Percentiles rank a stretch among this genome's conserved stretches.
Conservation (phyloP, 2,888 invertebrate species). For the Lithodes maja region DNA sequence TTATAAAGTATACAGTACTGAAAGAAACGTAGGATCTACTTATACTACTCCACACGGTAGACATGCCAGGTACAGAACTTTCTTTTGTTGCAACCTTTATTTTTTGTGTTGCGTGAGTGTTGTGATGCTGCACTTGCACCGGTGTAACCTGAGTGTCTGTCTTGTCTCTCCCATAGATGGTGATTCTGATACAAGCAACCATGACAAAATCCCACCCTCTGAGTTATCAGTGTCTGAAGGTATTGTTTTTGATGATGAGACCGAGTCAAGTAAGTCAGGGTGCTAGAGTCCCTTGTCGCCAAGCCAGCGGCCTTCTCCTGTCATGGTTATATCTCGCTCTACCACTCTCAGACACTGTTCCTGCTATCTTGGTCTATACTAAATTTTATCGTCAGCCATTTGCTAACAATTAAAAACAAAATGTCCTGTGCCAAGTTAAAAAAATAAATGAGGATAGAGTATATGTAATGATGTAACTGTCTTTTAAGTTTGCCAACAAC, state of each 20-base stretch:
- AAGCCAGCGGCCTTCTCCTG: slow-evolving; percentile 57
- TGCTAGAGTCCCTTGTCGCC: slow-evolving; percentile 57
- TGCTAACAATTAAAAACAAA: neutral
- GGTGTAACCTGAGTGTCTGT: slow-evolving; percentile 63
- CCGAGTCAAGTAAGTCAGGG: slow-evolving; percentile 67
- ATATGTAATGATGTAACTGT: neutral
- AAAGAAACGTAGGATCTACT: no score
- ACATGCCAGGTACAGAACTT: neutral
- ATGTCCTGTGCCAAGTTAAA: neutral
- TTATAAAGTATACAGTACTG: neutral
- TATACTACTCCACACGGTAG: neutral
- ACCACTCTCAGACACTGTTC: slow-evolving; percentile 57
- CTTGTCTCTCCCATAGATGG: slow-evolving; percentile 68
- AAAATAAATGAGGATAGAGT: neutral
- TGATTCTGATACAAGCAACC: slow-evolving; percentile 61
- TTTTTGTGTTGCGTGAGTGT: slow-evolving; percentile 27
- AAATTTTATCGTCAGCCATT: no score
- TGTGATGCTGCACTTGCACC: slow-evolving; percentile 40
- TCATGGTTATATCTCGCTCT: slow-evolving; percentile 43
- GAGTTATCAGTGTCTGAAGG: slow-evolving; percentile 65
- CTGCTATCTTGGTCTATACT: slow-evolving; percentile 52
- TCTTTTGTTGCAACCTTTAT: neutral
- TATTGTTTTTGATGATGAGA: slow-evolving; percentile 60
- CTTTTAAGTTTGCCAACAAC: neutral
- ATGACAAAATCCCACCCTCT: slow-evolving; percentile 62